phyloP scores from a whole-genome alignment of 2,888 invertebrate genomes.

The Masnerella sp. region DNA sequence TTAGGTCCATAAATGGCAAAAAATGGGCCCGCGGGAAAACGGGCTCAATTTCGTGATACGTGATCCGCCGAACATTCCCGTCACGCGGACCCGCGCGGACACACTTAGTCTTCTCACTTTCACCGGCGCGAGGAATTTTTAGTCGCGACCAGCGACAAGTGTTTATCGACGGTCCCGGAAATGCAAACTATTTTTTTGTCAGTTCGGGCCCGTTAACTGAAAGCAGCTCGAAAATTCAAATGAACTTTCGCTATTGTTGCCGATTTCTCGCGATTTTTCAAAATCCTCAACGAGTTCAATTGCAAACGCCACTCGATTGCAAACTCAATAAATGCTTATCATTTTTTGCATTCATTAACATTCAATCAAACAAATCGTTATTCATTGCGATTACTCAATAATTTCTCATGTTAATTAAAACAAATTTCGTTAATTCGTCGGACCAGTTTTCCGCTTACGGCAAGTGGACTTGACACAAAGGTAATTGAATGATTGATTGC shows the following conservation, averaged over 20 bases:
- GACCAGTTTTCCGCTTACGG: too few relatives aligned
- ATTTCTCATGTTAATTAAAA: too few relatives aligned
- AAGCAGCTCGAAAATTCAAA: slow-evolving; percentile 23
- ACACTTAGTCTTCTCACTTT: slow-evolving; percentile 39
- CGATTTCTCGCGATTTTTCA: slow-evolving; percentile 1
- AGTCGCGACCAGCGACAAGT: slow-evolving; percentile 21
- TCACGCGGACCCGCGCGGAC: slow-evolving; percentile 23
- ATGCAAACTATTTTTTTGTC: slow-evolving; percentile 27
- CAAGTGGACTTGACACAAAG: too few relatives aligned
- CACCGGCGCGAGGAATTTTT: slow-evolving; percentile 42
- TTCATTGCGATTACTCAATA: too few relatives aligned
- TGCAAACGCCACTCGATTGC: background rate
- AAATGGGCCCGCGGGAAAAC: slow-evolving; percentile 21
- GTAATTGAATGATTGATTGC: too few relatives aligned
- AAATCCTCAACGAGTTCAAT: background rate
- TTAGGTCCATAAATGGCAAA: too few relatives aligned
- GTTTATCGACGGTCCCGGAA: slow-evolving; percentile 48
- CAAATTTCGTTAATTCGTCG: too few relatives aligned
- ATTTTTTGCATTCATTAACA: too few relatives aligned
- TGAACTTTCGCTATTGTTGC: slow-evolving; percentile 25
- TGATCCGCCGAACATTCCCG: slow-evolving; percentile 14
- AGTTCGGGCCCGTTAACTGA: slow-evolving; percentile 14
- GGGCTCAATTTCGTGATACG: too few relatives aligned
- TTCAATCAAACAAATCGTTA: too few relatives aligned
- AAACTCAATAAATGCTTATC: too few relatives aligned